phyloP scores from a whole-genome alignment of 2,113 vertebrate genomes.

The Daphoenositta chrysoptera region DNA sequence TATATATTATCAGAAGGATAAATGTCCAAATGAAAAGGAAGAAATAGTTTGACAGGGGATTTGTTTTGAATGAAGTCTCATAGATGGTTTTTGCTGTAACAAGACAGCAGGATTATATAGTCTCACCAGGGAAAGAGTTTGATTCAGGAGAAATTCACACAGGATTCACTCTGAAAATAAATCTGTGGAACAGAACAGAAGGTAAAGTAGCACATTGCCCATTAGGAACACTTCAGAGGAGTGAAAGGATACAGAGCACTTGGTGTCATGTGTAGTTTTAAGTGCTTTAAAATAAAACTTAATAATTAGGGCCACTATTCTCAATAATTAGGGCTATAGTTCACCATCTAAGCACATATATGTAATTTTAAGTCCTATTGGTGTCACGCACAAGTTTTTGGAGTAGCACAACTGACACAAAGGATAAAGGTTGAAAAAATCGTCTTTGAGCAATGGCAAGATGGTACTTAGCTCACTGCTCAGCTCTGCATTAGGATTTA shows the following conservation, averaged over 20 bases:
- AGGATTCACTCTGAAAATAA: conserved; percentile 59
- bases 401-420: background rate
- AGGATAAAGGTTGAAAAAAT: background rate
- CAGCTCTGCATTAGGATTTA: background rate
- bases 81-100: conserved; percentile 59
- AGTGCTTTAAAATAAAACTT: background rate
- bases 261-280: background rate
- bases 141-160: conserved; percentile 47
- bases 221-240: background rate
- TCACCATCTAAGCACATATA: background rate
- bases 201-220: background rate
- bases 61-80: conserved; percentile 32
- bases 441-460: accelerated
- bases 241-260: background rate
- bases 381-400: background rate
- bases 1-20: background rate
- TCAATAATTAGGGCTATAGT: background rate
- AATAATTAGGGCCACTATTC: background rate
- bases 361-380: background rate
- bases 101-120: conserved; percentile 43
- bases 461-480: background rate
- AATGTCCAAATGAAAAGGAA: conserved; percentile 31
- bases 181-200: conserved; percentile 41
- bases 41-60: background rate
- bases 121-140: conserved; percentile 59